Conservation (phyloP, 2,888 invertebrate genomes). For the Phania funesta region DNA sequence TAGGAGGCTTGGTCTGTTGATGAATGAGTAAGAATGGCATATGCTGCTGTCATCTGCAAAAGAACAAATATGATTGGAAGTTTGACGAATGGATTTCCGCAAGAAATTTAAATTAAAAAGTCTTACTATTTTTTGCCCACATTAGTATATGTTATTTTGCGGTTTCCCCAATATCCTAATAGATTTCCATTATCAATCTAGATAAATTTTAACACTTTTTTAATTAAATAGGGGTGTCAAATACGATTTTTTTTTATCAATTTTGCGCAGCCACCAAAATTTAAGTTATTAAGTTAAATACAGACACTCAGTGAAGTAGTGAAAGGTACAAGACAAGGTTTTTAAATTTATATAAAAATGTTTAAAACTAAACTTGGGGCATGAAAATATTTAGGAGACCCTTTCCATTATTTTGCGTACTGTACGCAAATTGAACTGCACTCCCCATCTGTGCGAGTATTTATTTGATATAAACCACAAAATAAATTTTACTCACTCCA, state of each 20-base stretch:
- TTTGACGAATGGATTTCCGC: too few species aligned
- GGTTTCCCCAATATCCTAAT: slow-evolving; percentile 45
- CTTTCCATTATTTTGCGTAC: background rate
- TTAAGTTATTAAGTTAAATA: background rate
- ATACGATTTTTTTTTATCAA: slow-evolving; percentile 47
- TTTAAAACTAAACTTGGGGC: background rate
- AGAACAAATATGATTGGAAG: too few species aligned
- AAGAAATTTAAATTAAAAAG: too few species aligned
- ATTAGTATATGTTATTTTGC: slow-evolving; percentile 44
- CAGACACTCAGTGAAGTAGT: background rate
- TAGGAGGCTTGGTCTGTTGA: too few species aligned
- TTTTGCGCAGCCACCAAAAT: background rate
- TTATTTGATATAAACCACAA: slow-evolving; percentile 44
- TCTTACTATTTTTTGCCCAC: too few species aligned
- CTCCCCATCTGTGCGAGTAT: background rate
- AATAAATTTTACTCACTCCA: slow-evolving; percentile 43
- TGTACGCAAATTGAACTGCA: background rate
- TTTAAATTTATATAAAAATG: background rate
- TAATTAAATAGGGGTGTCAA: slow-evolving; percentile 35
- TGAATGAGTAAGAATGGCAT: too few species aligned
- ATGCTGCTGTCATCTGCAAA: too few species aligned
- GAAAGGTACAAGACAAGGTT: background rate
- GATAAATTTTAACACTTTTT: slow-evolving; percentile 48
- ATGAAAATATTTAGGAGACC: background rate
- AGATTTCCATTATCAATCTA: slow-evolving; percentile 56